Percentiles rank a stretch among this genome's conserved stretches.
Conservation (phyloP, 2,888 invertebrate genomes). For the Tuta absoluta region DNA sequence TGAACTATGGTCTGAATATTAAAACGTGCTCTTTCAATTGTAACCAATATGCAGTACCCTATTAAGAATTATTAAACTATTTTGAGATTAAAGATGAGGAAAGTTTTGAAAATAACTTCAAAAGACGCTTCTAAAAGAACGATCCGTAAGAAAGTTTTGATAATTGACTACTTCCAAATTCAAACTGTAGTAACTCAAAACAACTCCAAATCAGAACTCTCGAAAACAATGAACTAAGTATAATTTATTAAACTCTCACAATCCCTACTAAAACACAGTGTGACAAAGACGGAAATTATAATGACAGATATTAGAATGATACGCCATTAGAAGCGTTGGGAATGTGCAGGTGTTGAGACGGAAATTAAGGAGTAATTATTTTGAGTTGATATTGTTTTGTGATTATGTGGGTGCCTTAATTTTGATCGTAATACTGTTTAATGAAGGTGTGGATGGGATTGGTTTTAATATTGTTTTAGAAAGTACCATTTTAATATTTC, state of each 20-base stretch:
- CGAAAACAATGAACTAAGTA: too few species aligned
- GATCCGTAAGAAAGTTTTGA: too few species aligned
- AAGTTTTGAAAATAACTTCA: too few species aligned
- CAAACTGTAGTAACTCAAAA: too few species aligned
- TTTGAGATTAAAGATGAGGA: too few species aligned
- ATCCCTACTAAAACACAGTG: neutral
- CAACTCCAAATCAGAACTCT: too few species aligned
- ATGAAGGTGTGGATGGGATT: neutral
- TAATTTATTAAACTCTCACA: neutral
- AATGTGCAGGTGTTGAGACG: neutral
- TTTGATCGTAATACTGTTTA: neutral
- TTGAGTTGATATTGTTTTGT: conserved; percentile 1
- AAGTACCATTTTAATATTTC: neutral
- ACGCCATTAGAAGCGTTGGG: neutral
- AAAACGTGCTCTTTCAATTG: too few species aligned
- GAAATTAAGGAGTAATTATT: conserved; percentile 4
- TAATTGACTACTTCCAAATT: too few species aligned
- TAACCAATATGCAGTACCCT: too few species aligned
- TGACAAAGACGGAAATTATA: neutral
- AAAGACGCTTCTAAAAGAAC: too few species aligned
- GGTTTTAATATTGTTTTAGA: neutral
- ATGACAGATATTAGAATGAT: conserved; percentile 11
- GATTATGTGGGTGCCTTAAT: neutral
- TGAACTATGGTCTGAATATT: too few species aligned
- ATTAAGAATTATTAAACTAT: too few species aligned